phyloP scores from a whole-genome alignment of 2,888 invertebrate genomes.

The Lasioglossum figueresi region DNA sequence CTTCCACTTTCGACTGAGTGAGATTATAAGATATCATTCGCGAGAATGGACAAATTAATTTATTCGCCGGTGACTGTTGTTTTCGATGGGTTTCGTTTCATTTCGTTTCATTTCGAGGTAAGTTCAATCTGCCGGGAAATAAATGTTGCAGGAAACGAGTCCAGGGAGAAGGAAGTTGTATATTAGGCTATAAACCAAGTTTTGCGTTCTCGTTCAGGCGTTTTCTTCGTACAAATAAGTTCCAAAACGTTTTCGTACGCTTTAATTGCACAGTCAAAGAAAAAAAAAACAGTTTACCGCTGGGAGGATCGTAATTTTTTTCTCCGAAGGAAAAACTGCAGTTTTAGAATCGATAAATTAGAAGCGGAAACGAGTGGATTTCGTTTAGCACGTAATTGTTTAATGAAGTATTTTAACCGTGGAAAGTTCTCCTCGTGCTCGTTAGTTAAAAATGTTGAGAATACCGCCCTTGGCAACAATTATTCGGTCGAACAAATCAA shows the following conservation, averaged over 20 bases:
- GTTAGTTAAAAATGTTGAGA: not conserved
- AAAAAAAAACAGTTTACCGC: not conserved
- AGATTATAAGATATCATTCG: not conserved
- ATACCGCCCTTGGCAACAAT: not conserved
- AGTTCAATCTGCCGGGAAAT: not conserved
- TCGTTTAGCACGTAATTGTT: not conserved
- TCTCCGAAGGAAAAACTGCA: not conserved
- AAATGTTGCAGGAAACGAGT: not conserved
- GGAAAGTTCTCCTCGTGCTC: not conserved
- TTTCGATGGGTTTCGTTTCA: not conserved
- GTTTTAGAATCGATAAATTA: conserved; percentile 9
- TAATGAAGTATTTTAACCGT: not conserved
- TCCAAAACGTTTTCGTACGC: not conserved
- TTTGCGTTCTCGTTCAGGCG: not conserved
- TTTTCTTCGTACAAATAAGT: not conserved
- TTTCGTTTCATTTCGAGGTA: not conserved
- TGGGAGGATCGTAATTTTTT: not conserved
- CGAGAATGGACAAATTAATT: conserved; percentile 4
- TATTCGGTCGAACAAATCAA: not conserved
- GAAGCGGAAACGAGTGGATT: not conserved
- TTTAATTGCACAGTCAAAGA: not conserved
- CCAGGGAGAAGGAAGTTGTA: not conserved
- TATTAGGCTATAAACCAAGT: not conserved
- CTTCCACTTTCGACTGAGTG: not conserved
- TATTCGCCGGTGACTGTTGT: not conserved